phyloP scores from a whole-genome alignment of 2,797 vertebrate genomes.

The Tolypeutes matacus region DNA sequence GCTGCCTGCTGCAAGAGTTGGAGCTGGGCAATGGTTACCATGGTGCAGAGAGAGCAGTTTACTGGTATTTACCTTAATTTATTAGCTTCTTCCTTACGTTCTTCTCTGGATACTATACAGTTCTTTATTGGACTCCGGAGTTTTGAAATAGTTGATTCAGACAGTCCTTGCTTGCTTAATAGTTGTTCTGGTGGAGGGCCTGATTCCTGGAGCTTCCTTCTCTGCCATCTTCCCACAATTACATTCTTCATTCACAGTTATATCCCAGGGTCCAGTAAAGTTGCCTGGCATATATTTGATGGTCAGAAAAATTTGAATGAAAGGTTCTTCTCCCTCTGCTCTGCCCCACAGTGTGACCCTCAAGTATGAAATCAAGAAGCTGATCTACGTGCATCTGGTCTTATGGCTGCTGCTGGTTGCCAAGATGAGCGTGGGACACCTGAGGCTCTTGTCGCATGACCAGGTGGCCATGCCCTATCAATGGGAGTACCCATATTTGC shows the following conservation, averaged over 20 bases:
- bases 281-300: conserved; percentile 20
- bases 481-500: conserved; percentile 97
- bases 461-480: conserved; percentile 96
- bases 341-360: conserved; percentile 88
- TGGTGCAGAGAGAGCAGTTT: no score
- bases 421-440: conserved; percentile 94
- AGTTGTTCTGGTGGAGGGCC: no score
- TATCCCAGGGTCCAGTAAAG: background rate
- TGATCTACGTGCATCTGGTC: conserved; percentile 94
- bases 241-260: background rate
- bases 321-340: conserved; percentile 70
- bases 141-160: no score
- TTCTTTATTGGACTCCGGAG: no score
- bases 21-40: no score
- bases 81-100: no score
- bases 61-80: no score
- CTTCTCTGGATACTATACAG: no score
- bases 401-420: conserved; percentile 94
- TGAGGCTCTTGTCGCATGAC: conserved; percentile 94
- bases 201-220: no score
- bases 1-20: no score
- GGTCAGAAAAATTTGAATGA: conserved; percentile 66
- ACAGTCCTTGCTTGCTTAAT: no score
- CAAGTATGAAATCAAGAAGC: conserved; percentile 95
- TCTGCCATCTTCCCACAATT: no score